Evolutionary conservation across 2,797 vertebrate genomes (phyloP).

Genomic region (Syngnathus acus): DNA sequence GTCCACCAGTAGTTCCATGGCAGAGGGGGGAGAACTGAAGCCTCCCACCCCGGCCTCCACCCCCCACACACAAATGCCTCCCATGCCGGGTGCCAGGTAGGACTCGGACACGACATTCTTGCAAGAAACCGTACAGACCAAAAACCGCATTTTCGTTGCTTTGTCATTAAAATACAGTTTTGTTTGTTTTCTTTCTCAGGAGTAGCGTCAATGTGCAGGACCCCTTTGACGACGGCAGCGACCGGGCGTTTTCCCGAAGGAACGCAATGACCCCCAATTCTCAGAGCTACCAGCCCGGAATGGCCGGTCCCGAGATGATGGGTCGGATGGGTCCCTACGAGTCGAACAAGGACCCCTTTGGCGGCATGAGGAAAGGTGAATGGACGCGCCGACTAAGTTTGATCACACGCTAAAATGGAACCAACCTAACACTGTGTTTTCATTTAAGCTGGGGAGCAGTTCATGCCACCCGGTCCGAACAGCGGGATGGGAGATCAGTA

Average conservation of each 20-base stretch:
- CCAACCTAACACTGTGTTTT: neutral
- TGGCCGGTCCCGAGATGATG: constrained; percentile 91
- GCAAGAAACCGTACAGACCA: too few relatives aligned
- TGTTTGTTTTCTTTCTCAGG: constrained; percentile 52
- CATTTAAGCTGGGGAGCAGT: constrained; percentile 81
- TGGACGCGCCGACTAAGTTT: accelerated
- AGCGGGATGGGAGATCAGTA: constrained; percentile 90
- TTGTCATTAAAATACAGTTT: too few relatives aligned
- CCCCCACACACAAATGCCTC: constrained; percentile 92
- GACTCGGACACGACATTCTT: neutral
- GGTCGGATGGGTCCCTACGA: constrained; percentile 88
- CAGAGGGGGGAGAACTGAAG: constrained; percentile 95
- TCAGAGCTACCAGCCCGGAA: constrained; percentile 86
- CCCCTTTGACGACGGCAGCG: constrained; percentile 89
- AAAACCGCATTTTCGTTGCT: too few relatives aligned
- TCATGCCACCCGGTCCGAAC: constrained; percentile 91
- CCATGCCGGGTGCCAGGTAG: constrained; percentile 90
- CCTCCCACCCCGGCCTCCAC: constrained; percentile 96
- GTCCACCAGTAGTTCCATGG: constrained; percentile 98
- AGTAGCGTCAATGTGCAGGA: constrained; percentile 94
- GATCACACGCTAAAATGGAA: neutral
- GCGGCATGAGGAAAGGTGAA: constrained; percentile 96
- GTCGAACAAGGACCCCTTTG: constrained; percentile 93
- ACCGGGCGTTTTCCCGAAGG: constrained; percentile 88
- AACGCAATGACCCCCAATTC: constrained; percentile 96